These are phyloP conservation scores for Thermophis baileyi DNA, from an alignment of 2,113 vertebrate species.

Conservation along the genomic window DNA sequence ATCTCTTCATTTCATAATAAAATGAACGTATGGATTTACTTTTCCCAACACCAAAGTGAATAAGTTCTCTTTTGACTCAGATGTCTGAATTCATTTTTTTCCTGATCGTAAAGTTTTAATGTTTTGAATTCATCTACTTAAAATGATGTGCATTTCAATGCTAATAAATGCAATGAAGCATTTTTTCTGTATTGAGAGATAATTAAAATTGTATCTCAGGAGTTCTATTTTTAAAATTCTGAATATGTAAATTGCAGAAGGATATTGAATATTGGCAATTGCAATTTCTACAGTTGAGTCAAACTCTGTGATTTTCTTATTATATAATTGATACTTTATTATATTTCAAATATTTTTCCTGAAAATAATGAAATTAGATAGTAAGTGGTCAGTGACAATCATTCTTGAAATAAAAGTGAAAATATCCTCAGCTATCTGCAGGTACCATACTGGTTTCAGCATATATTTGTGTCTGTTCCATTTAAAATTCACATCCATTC, in stretches of 20 bases:
- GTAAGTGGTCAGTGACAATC: not conserved
- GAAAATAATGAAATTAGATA: not conserved
- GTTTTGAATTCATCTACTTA: not conserved
- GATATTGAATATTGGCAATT: not conserved
- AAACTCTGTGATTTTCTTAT: not conserved
- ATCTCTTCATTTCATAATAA: not conserved
- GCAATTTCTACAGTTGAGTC: not conserved
- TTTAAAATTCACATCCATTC: not conserved
- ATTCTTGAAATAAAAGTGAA: not conserved
- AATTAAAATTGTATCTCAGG: conserved; percentile 1
- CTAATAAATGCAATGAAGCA: conserved; percentile 46
- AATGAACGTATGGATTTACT: not conserved
- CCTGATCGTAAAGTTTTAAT: not conserved
- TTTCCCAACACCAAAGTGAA: not conserved
- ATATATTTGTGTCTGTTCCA: not conserved
- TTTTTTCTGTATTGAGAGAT: conserved; percentile 47
- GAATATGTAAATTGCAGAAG: not conserved
- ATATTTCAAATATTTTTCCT: not conserved
- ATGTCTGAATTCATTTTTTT: not conserved
- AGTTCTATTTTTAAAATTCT: conserved; percentile 28
- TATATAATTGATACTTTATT: not conserved
- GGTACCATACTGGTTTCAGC: not conserved
- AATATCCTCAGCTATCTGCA: not conserved
- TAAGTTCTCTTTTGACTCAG: not conserved
- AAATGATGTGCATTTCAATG: not conserved